Evolutionary conservation across 2,888 invertebrate species (phyloP).

Genomic region (Chrysolina haemoptera): DNA sequence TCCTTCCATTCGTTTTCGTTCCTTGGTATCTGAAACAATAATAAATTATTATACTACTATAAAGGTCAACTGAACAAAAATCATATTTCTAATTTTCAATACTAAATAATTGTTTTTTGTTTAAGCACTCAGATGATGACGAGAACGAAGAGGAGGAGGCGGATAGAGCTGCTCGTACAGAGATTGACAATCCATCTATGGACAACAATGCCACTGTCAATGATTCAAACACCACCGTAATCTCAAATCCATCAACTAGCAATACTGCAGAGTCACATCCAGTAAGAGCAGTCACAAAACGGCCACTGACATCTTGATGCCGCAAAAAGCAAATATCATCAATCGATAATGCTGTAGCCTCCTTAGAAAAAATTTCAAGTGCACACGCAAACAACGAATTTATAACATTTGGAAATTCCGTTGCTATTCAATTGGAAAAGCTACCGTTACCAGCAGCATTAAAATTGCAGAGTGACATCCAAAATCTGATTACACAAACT

Average conservation of each 20-base stretch:
- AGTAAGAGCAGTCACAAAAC: no score
- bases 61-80: conserved; percentile 15
- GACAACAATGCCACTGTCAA: not conserved
- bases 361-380: conserved; percentile 21
- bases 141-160: conserved; percentile 18
- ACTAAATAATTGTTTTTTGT: not conserved
- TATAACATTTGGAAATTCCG: not conserved
- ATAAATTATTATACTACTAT: not conserved
- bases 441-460: conserved; percentile 19
- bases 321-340: conserved; percentile 24
- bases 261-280: not conserved
- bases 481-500: conserved; percentile 24
- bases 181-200: no score
- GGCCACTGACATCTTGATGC: not conserved
- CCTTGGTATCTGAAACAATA: not conserved
- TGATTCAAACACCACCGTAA: conserved; percentile 19
- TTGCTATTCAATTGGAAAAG: not conserved
- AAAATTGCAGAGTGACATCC: conserved; percentile 23
- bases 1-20: conserved; percentile 12
- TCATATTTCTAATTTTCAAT: conserved; percentile 17
- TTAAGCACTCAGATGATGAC: conserved; percentile 19
- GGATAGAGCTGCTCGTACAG: conserved; percentile 12
- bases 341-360: conserved; percentile 18
- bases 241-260: not conserved
- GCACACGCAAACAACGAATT: conserved; percentile 23